A percentile compares a stretch with the other conserved stretches of the same genome.
Conservation (phyloP, 2,888 invertebrate species). For the Rotaria magnacalcarata region DNA sequence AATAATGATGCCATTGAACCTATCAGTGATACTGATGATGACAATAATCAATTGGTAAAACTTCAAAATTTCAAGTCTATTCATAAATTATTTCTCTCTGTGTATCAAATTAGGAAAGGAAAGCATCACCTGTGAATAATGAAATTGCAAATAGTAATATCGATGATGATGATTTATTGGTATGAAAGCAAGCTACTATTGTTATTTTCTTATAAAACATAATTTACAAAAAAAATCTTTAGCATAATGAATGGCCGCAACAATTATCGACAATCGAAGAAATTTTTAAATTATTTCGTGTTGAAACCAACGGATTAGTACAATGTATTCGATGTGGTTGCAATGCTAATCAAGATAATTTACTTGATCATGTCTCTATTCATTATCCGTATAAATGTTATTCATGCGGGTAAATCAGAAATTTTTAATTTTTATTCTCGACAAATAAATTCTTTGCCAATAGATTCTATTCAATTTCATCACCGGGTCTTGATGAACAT, state of each 20-base stretch:
- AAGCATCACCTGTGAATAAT: neutral
- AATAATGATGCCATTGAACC: neutral
- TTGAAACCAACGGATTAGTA: neutral
- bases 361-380: constrained; percentile 24
- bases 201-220: neutral
- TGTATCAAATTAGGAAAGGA: neutral
- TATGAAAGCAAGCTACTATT: neutral
- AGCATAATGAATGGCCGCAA: constrained; percentile 18
- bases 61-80: neutral
- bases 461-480: constrained; percentile 17
- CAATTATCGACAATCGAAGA: constrained; percentile 23
- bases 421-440: too few relatives aligned
- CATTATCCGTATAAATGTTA: constrained; percentile 37
- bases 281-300: neutral
- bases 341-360: constrained; percentile 19
- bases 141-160: neutral
- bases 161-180: neutral
- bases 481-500: constrained; percentile 5
- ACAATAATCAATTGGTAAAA: neutral
- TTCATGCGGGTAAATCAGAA: neutral
- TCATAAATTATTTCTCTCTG: neutral
- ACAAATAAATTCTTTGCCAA: neutral
- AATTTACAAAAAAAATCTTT: neutral
- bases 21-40: constrained; percentile 6
- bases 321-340: constrained; percentile 20